Conservation (phyloP, 2,797 vertebrate species). For the Taenioides sp. region DNA sequence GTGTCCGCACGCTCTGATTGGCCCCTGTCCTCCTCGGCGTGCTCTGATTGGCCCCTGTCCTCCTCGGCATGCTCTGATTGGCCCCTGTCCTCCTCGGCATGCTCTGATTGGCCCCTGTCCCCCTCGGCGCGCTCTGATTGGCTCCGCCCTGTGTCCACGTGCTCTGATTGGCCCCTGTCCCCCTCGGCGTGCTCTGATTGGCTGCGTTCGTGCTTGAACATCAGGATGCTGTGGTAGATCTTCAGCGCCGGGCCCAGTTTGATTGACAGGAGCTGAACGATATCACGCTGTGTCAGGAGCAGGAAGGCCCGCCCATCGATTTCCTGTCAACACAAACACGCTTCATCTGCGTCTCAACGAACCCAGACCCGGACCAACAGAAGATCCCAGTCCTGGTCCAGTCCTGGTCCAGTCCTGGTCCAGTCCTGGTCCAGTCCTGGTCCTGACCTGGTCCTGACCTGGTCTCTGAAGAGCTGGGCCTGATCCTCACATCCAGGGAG, state of each 20-base stretch:
- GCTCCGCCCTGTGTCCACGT: background rate
- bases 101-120: too few species aligned
- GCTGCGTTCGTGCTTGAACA: conserved; percentile 82
- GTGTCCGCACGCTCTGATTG: too few species aligned
- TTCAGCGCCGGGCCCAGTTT: conserved; percentile 92
- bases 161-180: conserved; percentile 10
- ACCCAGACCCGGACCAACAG: too few species aligned
- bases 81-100: too few species aligned
- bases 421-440: too few species aligned
- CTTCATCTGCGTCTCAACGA: too few species aligned
- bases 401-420: too few species aligned
- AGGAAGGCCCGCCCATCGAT: conserved; percentile 92
- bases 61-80: too few species aligned
- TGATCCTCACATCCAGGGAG: conserved; percentile 89
- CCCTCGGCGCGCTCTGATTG: too few species aligned
- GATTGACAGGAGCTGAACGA: conserved; percentile 89
- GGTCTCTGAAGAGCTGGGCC: conserved; percentile 86
- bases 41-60: too few species aligned
- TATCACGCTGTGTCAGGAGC: conserved; percentile 89
- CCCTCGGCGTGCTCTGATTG: conserved; percentile 17
- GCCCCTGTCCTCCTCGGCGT: too few species aligned
- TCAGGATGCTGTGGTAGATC: conserved; percentile 92
- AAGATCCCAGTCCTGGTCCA: too few species aligned
- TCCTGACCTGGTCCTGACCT: conserved; percentile 82
- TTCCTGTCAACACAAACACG: conserved; percentile 72